Evolutionary conservation across 2,113 vertebrate species (phyloP).

Genomic region (Riparia riparia): DNA sequence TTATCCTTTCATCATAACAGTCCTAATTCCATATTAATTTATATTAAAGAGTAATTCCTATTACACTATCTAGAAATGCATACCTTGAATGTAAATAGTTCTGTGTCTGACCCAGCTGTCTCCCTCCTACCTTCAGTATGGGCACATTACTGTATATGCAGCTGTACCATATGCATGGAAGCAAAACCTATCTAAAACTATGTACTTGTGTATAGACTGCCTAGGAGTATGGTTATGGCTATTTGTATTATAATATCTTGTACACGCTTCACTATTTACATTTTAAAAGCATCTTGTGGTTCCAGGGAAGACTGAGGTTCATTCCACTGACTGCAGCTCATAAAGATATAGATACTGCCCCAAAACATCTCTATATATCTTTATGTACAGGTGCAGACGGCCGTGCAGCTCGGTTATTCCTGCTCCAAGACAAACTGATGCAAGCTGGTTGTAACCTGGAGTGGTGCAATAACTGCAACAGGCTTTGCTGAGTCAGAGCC

Average conservation of each 20-base stretch:
- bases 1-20: not conserved
- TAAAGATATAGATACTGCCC: not conserved
- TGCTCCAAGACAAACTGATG: not conserved
- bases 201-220: not conserved
- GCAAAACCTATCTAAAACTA: not conserved
- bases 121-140: not conserved
- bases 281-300: not conserved
- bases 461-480: not conserved
- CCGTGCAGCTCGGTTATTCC: not conserved
- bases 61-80: not conserved
- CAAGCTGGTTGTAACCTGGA: not conserved
- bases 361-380: not conserved
- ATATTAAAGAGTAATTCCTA: not conserved
- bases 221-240: not conserved
- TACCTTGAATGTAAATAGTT: not conserved
- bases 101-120: not conserved
- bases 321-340: not conserved
- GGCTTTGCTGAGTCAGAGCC: not conserved
- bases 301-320: not conserved
- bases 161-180: not conserved
- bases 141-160: not conserved
- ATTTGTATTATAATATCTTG: not conserved
- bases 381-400: not conserved
- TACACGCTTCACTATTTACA: accelerated
- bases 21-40: not conserved